Base-by-base conservation (phyloP, 2,888 invertebrate species). In the Drosophila multiciliata region DNA sequence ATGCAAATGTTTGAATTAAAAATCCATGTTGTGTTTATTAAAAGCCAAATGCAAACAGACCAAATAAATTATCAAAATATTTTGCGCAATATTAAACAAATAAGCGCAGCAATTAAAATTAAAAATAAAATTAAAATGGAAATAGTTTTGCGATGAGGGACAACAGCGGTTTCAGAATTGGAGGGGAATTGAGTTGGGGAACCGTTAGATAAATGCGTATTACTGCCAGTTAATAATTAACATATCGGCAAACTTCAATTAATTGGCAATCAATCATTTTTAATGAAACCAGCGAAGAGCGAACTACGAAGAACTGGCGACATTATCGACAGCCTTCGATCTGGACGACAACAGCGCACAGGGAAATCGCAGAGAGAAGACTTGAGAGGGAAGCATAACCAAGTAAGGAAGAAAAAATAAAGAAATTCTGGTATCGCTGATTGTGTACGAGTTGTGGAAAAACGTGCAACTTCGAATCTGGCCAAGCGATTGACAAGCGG, bases 221-320 rank as follows among this genome's bases (percentile, higher is more conserved):
- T 75, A 88, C 81, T 84, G 75, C 65, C 64, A 66, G 59, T 62
- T 71, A 78, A 84, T 84, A 80, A 89, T 90, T 90, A 90, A 90
- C 90, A 91, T 91, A 91, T 91, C 84, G 91, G 82, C 85, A 83
- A 79, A 89, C 81, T 91, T 89, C 86, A 91, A 90, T 90, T 90
- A 90, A 89, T 90, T 88, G 90, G 75, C 90, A 88, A 91, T 90
- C 90, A 90, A 90, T 90, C 91, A 90, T 89, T 87, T 91, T 89
- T 91, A 90, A 91, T 89, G 91, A 90, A 89, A 86, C 76, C 76
- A 73, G 73, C 75, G 23, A 23, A 23, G 23, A 23, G 23, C 23
- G 50, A 57, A 58, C 53, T 52, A 53, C 60, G 50, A 62, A 62
- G 68, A 66, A 60, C 78, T 40, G 82, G 83, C 73, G 83, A 89